Percentiles rank a stretch among this genome's conserved stretches.
Evolutionary conservation across 2,888 invertebrate genomes (phyloP).

Genomic region (Opisthograptis luteolata): DNA sequence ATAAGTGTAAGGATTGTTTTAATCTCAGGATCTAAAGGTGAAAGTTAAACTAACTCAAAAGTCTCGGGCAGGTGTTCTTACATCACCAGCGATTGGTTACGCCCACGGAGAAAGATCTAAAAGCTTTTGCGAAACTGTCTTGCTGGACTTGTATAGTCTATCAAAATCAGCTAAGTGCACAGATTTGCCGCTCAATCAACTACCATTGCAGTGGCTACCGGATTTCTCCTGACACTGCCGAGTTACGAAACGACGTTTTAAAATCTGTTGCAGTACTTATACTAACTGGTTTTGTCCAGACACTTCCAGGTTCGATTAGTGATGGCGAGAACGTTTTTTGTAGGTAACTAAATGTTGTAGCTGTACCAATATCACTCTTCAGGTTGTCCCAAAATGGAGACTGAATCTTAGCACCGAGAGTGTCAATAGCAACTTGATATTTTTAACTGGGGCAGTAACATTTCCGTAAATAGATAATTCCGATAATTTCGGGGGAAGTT

Average conservation of each 20-base stretch:
- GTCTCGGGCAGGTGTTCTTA: slow-evolving; percentile 4
- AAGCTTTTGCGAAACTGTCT: slow-evolving; percentile 1
- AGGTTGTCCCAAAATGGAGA: too few relatives aligned
- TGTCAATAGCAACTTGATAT: too few relatives aligned
- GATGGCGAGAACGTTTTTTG: not conserved
- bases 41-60: too few relatives aligned
- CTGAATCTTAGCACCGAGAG: too few relatives aligned
- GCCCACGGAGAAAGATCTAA: slow-evolving; percentile 5
- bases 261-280: slow-evolving; percentile 3
- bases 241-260: slow-evolving; percentile 3
- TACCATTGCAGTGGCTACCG: slow-evolving; percentile 2
- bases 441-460: too few relatives aligned
- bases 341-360: too few relatives aligned
- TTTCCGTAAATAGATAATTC: too few relatives aligned
- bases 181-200: slow-evolving; percentile 3
- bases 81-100: slow-evolving; percentile 10
- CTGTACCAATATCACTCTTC: too few relatives aligned
- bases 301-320: slow-evolving; percentile 2
- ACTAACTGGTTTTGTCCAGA: slow-evolving; percentile 10
- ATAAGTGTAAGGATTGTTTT: too few relatives aligned
- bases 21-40: too few relatives aligned
- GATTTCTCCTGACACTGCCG: not conserved
- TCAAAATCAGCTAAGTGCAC: slow-evolving; percentile 6
- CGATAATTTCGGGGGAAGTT: too few relatives aligned
- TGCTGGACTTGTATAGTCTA: slow-evolving; percentile 5